Base-by-base conservation (phyloP, 2,888 invertebrate genomes). In the Drosophila stalkeri region DNA sequence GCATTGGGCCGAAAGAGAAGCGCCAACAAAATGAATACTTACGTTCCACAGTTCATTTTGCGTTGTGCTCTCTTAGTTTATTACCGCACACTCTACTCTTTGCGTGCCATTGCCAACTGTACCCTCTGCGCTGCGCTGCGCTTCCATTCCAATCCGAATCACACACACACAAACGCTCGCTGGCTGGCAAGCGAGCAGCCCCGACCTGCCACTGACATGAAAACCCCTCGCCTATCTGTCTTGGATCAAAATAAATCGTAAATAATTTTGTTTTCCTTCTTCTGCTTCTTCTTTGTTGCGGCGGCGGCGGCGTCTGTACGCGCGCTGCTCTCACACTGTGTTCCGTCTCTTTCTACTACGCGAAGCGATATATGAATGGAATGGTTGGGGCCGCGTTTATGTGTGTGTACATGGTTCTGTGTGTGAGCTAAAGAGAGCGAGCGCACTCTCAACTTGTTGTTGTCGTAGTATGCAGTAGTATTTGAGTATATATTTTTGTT, bases 231-330 rank as follows among this genome's bases (percentile, higher is more conserved):
- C 14, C 62, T 1, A 80, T n/a, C 31, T 8, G 49, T 59, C 23
- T 27, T 56, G 70, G 71, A 89, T 86, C 86, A 86, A 86, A 86
- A 86, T 86, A 86, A 89, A 86, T 86, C 86, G 86, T 86, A 86
- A 86, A 89, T 86, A 89, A 84, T 86, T 86, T 88, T 87, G 80
- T 78, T 80, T 82, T 76, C 80, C 81, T 80, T 80, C 75, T 73
- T 72, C 64, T 63, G 62, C 67, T 63, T 64, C 67, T 56, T 63
- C 63, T 65, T 46, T 57, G 69, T 52, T 43, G 62, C 55, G 52
- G 23, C 52, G 37, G 37, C 37, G 37, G 37, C 37, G 41, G 56
- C 64, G 66, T 64, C 61, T 64, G 61, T 62, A 56, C 60, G 57
- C 64, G 64, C 44, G 54, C 57, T 23, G 20, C 54, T 75, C 60